These are phyloP conservation scores for Drosophila tripunctata DNA, from an alignment of 2,888 invertebrate species.

Conservation along the genomic window DNA sequence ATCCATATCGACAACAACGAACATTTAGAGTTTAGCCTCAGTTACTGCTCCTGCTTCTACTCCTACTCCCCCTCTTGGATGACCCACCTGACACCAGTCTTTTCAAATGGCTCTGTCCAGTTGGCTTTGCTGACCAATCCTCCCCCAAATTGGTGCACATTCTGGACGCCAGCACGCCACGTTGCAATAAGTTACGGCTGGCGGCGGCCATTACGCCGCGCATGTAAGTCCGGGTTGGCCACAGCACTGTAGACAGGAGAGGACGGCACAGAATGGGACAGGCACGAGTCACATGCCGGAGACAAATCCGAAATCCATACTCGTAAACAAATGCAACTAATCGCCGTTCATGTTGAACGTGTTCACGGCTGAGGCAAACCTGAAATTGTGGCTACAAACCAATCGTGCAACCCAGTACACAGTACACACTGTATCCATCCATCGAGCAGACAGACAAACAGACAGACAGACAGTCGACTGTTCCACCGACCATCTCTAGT, in stretches of 20 bases:
- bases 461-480: neutral
- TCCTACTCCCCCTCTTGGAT: neutral
- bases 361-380: conserved; percentile 72
- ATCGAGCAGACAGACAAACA: neutral
- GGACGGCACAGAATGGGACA: conserved; percentile 13
- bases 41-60: neutral
- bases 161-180: conserved; percentile 69
- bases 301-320: conserved; percentile 81
- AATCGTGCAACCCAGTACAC: conserved; percentile 39
- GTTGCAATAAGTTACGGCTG: conserved; percentile 76
- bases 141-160: conserved; percentile 45
- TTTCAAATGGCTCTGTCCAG: conserved; percentile 29
- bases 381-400: conserved; percentile 66
- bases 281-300: conserved; percentile 52
- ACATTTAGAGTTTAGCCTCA: conserved; percentile 22
- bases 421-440: conserved; percentile 6
- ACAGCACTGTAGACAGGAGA: neutral
- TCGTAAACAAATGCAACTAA: conserved; percentile 84
- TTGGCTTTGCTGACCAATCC: conserved; percentile 41
- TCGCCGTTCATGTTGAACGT: conserved; percentile 80
- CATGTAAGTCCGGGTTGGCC: conserved; percentile 33
- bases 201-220: conserved; percentile 64
- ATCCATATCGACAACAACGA: conserved; percentile 61
- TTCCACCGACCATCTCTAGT: conserved; percentile 6
- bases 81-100: conserved; percentile 49